Evolutionary conservation across 1,140 invertebrate species (phyloP), one percentile per base, ranked within the genome.

Genomic region (Philopotamus ludificatus): DNA sequence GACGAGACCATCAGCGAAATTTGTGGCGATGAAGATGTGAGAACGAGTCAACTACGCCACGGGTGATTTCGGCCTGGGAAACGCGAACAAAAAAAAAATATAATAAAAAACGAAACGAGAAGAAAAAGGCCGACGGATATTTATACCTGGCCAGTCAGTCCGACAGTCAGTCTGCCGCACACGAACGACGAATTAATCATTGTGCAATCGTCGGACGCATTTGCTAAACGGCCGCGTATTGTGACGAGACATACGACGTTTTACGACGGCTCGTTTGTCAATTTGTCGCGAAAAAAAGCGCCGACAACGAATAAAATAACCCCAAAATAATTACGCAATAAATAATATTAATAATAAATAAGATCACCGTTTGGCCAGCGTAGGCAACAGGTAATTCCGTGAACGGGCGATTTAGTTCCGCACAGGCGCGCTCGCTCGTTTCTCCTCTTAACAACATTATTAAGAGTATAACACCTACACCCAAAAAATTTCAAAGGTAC

Each of bases 21-120:
- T 57, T 57, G 54, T 57, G 54, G 54, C 54, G 54, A 57, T 57
- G 34, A 57, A 57, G 54, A 57, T 57, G 54, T 57, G 54, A 57
- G 54, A 57, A 57, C 54, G 54, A 57, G 54, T 16, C 39, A 28
- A 57, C 54, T 57, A 42, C 54, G 39, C 54, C 54, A 57, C 54
- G 54, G 54, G 54, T 57, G 54, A 57, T 57, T 57, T 57, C 39
- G 34, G 54, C 10, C 21, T 21, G 16, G 4, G 54, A 57, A 42
- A 57, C 15, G 23, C 41, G 34, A 57, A 57, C 15, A 28, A 25
- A 16, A 12, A 25, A 51, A 2, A 9, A 25, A 25, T 12, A 51
- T 2, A 9, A 3, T 51, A 25, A 42, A 21, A 53, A 15, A 28
- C 44, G 44, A 57, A 3, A 42, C 8, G 16, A 3, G 15, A 16